These are phyloP conservation scores for Bombus pascuorum DNA, from an alignment of 1,140 invertebrate species.

Conservation along the genomic window DNA sequence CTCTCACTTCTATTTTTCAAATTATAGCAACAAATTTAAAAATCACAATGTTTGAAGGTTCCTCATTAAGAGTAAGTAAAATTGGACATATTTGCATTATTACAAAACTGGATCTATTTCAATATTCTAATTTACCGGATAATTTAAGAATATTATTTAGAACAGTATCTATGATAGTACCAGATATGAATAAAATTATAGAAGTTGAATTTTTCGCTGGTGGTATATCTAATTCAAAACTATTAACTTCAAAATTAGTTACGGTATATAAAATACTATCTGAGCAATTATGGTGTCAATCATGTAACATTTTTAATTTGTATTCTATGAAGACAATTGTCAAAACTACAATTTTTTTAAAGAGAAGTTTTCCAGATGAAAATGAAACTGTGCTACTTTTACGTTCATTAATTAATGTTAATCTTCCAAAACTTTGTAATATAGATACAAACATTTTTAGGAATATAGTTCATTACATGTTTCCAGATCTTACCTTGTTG, in stretches of 20 bases:
- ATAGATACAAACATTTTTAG: conserved; percentile 86
- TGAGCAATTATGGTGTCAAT: conserved; percentile 85
- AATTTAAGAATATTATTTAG: conserved; percentile 87
- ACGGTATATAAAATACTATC: conserved; percentile 85
- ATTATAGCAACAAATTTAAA: conserved; percentile 82
- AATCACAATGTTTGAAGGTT: conserved; percentile 85
- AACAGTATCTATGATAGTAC: conserved; percentile 87
- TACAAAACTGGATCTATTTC: conserved; percentile 85
- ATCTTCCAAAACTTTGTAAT: conserved; percentile 86
- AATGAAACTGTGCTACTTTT: conserved; percentile 83
- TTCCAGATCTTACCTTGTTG: conserved; percentile 84
- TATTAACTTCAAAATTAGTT: conserved; percentile 85
- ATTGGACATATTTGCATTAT: conserved; percentile 86
- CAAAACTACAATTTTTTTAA: conserved; percentile 84
- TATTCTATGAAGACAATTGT: conserved; percentile 83
- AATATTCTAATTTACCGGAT: conserved; percentile 85
- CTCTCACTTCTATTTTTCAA: conserved; percentile 82
- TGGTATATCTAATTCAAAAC: conserved; percentile 85
- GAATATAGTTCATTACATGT: conserved; percentile 86
- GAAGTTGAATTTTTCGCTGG: conserved; percentile 87
- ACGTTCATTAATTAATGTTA: conserved; percentile 86
- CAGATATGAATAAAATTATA: conserved; percentile 86
- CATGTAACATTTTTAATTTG: conserved; percentile 86
- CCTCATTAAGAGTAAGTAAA: conserved; percentile 84
- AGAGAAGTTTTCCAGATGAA: conserved; percentile 85